A percentile compares a stretch with the other conserved stretches of the same genome.
Conservation (phyloP, 2,888 invertebrate genomes). For the Eutolmus rufibarbis region DNA sequence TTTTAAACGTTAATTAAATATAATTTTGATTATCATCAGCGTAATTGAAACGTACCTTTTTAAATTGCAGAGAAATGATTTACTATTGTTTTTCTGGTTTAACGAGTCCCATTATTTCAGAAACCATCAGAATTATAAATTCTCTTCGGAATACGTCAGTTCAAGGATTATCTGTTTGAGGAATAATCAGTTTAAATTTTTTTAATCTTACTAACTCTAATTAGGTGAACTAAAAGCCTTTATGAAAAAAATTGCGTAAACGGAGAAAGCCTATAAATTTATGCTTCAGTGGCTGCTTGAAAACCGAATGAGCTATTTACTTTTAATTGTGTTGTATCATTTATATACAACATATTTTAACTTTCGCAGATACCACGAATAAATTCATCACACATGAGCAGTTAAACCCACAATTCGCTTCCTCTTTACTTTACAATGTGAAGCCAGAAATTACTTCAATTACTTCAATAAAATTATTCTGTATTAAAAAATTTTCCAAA, state of each 20-base stretch:
- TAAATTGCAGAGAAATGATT: not conserved
- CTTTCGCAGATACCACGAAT: not conserved
- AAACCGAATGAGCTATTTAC: not conserved
- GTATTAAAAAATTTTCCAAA: not conserved
- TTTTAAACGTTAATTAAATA: not conserved
- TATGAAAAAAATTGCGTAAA: not conserved
- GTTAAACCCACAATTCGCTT: not conserved
- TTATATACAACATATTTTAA: not conserved
- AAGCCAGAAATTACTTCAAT: not conserved
- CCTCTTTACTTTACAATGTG: not conserved
- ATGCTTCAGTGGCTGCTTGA: not conserved
- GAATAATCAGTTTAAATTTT: too few species aligned
- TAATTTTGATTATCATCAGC: not conserved
- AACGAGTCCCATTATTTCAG: not conserved
- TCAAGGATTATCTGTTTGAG: too few species aligned
- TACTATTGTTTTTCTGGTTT: not conserved
- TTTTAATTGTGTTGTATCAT: not conserved
- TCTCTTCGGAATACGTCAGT: not conserved
- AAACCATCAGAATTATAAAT: not conserved
- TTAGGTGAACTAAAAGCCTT: not conserved
- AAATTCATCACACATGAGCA: not conserved
- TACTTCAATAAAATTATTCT: not conserved
- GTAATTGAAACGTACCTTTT: not conserved
- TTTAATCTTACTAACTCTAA: not conserved
- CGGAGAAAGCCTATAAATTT: not conserved